Evolutionary conservation across 2,113 vertebrate species (phyloP).

Genomic region (Mormyrus lacerda): DNA sequence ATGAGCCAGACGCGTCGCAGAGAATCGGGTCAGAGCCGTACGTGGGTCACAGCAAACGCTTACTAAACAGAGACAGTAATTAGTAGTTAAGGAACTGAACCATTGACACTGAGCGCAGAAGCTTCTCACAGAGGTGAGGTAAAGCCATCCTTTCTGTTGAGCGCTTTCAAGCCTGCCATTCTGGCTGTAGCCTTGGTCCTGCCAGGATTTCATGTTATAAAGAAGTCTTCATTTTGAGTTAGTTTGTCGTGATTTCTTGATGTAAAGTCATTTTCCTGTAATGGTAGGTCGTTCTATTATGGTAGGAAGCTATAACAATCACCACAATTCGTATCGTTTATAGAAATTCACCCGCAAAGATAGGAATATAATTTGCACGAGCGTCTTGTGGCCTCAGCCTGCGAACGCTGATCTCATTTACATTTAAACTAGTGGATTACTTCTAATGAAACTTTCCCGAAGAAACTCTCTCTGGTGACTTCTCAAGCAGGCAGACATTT

Average conservation of each 20-base stretch:
- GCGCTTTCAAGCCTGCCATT: neutral
- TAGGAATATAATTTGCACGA: neutral
- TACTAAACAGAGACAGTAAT: neutral
- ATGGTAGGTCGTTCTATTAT: no score
- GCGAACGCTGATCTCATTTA: neutral
- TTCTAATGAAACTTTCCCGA: neutral
- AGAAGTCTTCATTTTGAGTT: no score
- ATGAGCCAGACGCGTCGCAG: neutral
- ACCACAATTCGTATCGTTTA: neutral
- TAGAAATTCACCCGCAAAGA: neutral
- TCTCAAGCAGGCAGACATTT: neutral
- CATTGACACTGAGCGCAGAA: neutral
- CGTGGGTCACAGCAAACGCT: neutral
- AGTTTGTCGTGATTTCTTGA: no score
- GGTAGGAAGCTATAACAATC: no score
- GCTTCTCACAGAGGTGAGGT: neutral
- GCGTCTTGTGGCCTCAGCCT: neutral
- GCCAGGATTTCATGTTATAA: no score
- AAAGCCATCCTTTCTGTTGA: neutral
- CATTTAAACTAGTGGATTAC: neutral
- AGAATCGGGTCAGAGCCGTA: neutral
- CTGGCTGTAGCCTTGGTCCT: neutral
- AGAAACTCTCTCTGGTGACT: neutral
- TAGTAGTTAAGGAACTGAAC: neutral
- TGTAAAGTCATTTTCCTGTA: no score